Conservation (phyloP, 1,140 invertebrate species). For the Apis florea region DNA sequence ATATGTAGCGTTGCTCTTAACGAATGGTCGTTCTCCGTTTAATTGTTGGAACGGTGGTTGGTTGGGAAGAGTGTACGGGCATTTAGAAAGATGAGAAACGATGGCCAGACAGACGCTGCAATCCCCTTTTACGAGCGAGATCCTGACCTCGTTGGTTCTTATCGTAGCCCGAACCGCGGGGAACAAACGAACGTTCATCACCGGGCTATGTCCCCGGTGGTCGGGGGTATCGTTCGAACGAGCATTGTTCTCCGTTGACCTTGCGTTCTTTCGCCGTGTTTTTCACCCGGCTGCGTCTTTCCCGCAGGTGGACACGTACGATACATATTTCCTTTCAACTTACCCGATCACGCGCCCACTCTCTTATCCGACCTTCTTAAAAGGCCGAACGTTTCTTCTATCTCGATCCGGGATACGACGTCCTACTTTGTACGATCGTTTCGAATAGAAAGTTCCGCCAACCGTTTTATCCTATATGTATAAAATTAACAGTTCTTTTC, state of each 20-base stretch:
- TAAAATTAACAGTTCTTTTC: conserved; percentile 35
- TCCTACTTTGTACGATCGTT: conserved; percentile 14
- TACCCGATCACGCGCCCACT: background rate
- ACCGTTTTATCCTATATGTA: conserved; percentile 12
- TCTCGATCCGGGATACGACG: conserved; percentile 1
- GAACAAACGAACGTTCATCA: conserved; percentile 34
- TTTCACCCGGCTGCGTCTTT: conserved; percentile 12
- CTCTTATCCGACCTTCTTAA: conserved; percentile 38
- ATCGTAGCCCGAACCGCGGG: background rate
- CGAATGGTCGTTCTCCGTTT: background rate
- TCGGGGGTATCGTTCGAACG: conserved; percentile 47
- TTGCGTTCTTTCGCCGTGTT: conserved; percentile 6
- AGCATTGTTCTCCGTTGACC: conserved; percentile 26
- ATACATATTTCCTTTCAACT: background rate
- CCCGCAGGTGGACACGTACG: conserved; percentile 22
- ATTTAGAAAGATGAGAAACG: conserved; percentile 9
- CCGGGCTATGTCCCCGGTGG: background rate
- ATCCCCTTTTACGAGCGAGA: conserved; percentile 10
- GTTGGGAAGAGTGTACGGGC: background rate
- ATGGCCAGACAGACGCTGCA: background rate
- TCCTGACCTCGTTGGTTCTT: conserved; percentile 1
- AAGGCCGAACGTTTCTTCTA: conserved; percentile 21
- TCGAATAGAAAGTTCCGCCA: conserved; percentile 18
- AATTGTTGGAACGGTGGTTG: background rate
- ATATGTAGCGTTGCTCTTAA: background rate